A percentile compares a stretch with the other conserved stretches of the same genome.
Conservation (phyloP, 2,797 vertebrate species). For the Gallirallus australis region DNA sequence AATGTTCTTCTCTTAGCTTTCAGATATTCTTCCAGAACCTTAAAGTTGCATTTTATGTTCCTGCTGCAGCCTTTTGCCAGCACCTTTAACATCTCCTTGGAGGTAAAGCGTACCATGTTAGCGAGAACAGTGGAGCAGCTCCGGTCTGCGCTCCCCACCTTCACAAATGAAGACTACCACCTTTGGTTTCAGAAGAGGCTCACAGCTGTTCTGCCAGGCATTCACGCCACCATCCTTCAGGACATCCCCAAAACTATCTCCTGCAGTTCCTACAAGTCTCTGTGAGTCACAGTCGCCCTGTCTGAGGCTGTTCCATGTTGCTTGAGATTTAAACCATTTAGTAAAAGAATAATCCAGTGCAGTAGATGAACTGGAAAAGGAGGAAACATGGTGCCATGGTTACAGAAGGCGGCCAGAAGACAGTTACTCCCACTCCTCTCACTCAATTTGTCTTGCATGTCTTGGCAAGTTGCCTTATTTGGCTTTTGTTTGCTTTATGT, state of each 20-base stretch:
- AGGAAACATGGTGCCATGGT: neutral
- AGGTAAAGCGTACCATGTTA: constrained; percentile 5
- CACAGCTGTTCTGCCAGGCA: neutral
- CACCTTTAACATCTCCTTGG: neutral
- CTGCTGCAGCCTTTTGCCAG: neutral
- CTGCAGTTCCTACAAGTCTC: constrained; percentile 24
- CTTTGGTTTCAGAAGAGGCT: constrained; percentile 39
- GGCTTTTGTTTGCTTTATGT: neutral
- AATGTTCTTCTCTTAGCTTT: neutral
- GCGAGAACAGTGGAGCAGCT: neutral
- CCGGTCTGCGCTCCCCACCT: neutral
- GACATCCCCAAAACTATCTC: neutral
- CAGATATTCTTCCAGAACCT: neutral
- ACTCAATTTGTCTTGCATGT: neutral
- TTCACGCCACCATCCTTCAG: neutral
- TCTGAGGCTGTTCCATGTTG: neutral
- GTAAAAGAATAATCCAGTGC: neutral
- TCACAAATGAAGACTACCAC: neutral
- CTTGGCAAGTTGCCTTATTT: neutral
- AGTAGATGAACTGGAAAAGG: neutral
- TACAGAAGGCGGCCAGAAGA: neutral
- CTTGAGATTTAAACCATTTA: neutral
- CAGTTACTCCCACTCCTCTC: neutral
- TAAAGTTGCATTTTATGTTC: neutral
- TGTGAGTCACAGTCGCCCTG: constrained; percentile 23